These are phyloP conservation scores for Psephotus haematonotus DNA, from an alignment of 2,113 vertebrate genomes.

Conservation along the genomic window DNA sequence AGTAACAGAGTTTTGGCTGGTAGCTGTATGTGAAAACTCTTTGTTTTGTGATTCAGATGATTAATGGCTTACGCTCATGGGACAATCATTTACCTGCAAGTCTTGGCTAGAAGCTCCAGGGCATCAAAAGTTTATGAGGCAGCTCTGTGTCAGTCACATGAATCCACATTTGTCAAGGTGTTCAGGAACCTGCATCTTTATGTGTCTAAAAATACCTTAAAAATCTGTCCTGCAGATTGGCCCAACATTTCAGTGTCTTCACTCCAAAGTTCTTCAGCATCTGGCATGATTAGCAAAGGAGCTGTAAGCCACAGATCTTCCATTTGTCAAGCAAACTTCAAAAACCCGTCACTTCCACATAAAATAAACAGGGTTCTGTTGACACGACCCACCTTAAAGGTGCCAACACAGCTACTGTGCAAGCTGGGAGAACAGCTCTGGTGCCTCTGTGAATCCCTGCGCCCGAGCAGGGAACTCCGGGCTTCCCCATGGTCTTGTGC, in stretches of 20 bases:
- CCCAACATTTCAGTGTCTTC: not conserved
- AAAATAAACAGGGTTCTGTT: not conserved
- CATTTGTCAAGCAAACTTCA: not conserved
- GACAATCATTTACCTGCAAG: conserved; percentile 46
- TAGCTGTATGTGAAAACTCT: not conserved
- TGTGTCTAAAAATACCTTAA: not conserved
- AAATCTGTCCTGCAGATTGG: not conserved
- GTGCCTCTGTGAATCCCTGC: not conserved
- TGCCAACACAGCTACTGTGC: fast-evolving
- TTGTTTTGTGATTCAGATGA: conserved; percentile 3
- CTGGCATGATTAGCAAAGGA: not conserved
- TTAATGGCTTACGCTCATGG: conserved; percentile 24
- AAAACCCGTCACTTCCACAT: not conserved
- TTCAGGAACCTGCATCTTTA: not conserved
- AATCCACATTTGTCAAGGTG: not conserved
- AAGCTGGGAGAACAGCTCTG: not conserved
- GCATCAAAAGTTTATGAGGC: conserved; percentile 49
- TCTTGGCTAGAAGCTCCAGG: conserved; percentile 43
- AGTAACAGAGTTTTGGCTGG: not conserved
- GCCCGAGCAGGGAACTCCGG: not conserved
- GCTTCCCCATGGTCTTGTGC: not conserved
- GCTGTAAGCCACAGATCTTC: not conserved
- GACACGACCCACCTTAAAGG: not conserved
- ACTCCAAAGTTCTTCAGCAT: not conserved
- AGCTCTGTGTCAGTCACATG: conserved; percentile 1